phyloP scores from a whole-genome alignment of 2,113 vertebrate species.

The Entelurus aequoreus region DNA sequence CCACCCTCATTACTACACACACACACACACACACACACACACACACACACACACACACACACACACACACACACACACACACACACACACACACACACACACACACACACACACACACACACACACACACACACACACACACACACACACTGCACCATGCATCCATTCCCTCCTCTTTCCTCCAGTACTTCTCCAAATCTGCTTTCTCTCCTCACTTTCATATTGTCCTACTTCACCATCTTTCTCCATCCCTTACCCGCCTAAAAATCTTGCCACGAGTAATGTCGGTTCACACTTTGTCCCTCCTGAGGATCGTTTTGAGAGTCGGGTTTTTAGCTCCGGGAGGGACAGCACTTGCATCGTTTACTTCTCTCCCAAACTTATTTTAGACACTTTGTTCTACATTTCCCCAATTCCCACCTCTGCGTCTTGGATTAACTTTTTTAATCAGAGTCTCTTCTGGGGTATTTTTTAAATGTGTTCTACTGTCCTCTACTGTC shows the following conservation, averaged over 20 bases:
- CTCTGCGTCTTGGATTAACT: slow-evolving; percentile 9
- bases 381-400: slow-evolving; percentile 18
- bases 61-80: too few species aligned
- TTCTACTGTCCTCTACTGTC: neutral
- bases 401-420: slow-evolving; percentile 6
- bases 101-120: neutral
- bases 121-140: too few species aligned
- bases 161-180: slow-evolving; percentile 31
- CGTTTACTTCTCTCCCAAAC: slow-evolving; percentile 9
- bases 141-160: slow-evolving; percentile 1
- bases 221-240: slow-evolving; percentile 35
- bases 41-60: too few species aligned
- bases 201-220: slow-evolving; percentile 48
- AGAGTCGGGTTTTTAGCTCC: slow-evolving; percentile 2
- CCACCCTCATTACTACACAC: slow-evolving; percentile 35
- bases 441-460: slow-evolving; percentile 25
- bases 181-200: slow-evolving; percentile 41
- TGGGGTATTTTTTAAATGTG: slow-evolving; percentile 4
- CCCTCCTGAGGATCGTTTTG: slow-evolving; percentile 9
- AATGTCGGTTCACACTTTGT: neutral
- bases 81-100: neutral
- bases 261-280: slow-evolving; percentile 18
- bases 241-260: slow-evolving; percentile 10
- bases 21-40: neutral
- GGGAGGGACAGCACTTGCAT: neutral